Evolutionary conservation across 2,888 invertebrate species (phyloP).

Genomic region (Caenorhabditis sp.): DNA sequence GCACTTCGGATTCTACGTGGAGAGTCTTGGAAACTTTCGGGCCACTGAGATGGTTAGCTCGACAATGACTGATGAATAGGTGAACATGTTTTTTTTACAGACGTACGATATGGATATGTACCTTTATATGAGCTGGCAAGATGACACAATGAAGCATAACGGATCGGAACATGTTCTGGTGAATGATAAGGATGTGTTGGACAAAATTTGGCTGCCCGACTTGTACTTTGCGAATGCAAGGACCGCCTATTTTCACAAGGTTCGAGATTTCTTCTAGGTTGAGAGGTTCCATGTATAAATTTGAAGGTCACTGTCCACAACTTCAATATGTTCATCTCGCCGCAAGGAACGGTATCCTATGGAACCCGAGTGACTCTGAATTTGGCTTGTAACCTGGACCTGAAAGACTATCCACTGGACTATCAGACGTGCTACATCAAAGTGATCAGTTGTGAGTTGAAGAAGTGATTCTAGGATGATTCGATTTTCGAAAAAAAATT

Average conservation of each 20-base stretch:
- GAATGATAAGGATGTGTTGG: constrained; percentile 75
- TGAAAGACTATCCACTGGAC: constrained; percentile 98
- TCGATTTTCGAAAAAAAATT: neutral
- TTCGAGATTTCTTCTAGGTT: constrained; percentile 14
- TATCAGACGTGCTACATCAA: constrained; percentile 99
- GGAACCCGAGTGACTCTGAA: constrained; percentile 75
- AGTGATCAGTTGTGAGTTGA: constrained; percentile 95
- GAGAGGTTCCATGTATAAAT: no score
- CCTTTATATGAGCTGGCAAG: constrained; percentile 80
- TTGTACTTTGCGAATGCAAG: constrained; percentile 80
- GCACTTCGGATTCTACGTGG: constrained; percentile 77
- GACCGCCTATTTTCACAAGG: constrained; percentile 78
- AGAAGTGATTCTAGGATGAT: neutral
- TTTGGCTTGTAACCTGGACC: constrained; percentile 97
- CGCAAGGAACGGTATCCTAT: constrained; percentile 76
- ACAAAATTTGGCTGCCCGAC: constrained; percentile 78
- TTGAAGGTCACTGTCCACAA: constrained; percentile 79
- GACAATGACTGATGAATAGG: neutral
- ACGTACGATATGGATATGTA: constrained; percentile 80
- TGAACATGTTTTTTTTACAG: no score
- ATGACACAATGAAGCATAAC: constrained; percentile 73
- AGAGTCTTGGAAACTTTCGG: constrained; percentile 77
- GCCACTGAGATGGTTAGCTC: constrained; percentile 76
- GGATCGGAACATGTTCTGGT: constrained; percentile 73
- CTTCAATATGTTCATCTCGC: constrained; percentile 78